These are phyloP conservation scores for Pampusana beccarii DNA, from an alignment of 2,113 vertebrate genomes.

Conservation along the genomic window DNA sequence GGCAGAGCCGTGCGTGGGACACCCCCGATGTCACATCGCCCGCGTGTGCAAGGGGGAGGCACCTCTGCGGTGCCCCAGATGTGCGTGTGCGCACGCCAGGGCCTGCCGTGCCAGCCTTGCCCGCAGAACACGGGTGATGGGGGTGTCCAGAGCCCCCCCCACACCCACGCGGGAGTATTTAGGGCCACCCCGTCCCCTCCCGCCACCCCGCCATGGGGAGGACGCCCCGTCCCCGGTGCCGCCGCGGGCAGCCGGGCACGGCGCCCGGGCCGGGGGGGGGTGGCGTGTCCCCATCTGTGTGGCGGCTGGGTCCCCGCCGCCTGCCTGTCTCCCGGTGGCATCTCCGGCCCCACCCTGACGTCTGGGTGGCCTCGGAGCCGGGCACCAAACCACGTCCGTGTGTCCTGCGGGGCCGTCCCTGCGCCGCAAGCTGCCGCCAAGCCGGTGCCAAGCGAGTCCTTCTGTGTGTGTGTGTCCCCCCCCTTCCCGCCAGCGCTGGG, in stretches of 20 bases:
- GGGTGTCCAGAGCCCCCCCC: not conserved
- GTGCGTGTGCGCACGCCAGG: rapidly evolving
- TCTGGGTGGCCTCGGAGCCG: conserved; percentile 56
- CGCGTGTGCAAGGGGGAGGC: too few species aligned
- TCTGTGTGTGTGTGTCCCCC: not conserved
- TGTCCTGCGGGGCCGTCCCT: not conserved
- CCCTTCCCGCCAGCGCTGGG: not conserved
- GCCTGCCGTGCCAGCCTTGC: not conserved
- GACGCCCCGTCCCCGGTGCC: not conserved
- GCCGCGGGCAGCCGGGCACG: not conserved
- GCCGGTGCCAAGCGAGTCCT: not conserved
- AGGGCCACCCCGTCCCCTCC: not conserved
- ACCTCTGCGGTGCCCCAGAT: not conserved
- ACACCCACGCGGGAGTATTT: rapidly evolving
- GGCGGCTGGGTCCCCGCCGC: conserved; percentile 44
- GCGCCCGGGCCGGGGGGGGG: not conserved
- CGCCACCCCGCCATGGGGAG: not conserved
- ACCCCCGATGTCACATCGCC: not conserved
- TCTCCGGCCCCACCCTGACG: conserved; percentile 60
- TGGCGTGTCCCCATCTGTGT: conserved; percentile 44
- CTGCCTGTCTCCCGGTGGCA: conserved; percentile 47
- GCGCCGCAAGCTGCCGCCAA: not conserved
- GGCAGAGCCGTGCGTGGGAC: not conserved
- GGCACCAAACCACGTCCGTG: conserved; percentile 38
- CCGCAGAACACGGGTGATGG: rapidly evolving